A percentile compares a stretch with the other conserved stretches of the same genome.
phyloP scores from a whole-genome alignment of 2,888 invertebrate genomes.

The Heliconius erato region DNA sequence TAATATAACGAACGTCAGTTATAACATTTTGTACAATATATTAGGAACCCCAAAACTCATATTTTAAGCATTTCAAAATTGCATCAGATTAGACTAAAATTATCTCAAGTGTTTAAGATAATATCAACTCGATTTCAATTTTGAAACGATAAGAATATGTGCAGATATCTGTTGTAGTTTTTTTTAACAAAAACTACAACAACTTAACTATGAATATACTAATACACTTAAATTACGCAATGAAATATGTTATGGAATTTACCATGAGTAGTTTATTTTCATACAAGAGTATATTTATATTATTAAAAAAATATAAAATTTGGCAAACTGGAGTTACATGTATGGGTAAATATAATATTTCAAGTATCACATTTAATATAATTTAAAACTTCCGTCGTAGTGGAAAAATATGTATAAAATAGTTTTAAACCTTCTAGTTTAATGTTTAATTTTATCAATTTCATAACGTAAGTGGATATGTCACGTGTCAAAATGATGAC shows the following conservation, averaged over 20 bases:
- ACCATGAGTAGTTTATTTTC: neutral
- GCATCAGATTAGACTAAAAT: neutral
- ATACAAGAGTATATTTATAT: neutral
- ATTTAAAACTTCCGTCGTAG: neutral
- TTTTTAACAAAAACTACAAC: no score
- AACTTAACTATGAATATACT: neutral
- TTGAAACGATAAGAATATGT: slow-evolving; percentile 1
- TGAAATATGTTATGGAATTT: neutral
- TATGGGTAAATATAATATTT: neutral
- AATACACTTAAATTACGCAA: neutral
- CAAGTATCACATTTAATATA: neutral
- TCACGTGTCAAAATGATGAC: slow-evolving; percentile 37
- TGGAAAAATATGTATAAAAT: neutral
- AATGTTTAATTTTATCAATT: neutral
- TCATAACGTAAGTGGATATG: neutral
- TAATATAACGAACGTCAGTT: neutral
- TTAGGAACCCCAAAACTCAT: neutral
- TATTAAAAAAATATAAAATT: neutral
- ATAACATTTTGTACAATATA: neutral
- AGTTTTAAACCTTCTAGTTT: neutral
- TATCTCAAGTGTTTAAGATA: slow-evolving; percentile 17
- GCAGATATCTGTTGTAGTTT: neutral
- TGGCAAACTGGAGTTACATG: no score
- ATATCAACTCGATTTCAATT: neutral
- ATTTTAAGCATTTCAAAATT: neutral